These are phyloP conservation scores for Argyra leucocephala DNA, from an alignment of 2,888 invertebrate genomes.

Conservation along the genomic window DNA sequence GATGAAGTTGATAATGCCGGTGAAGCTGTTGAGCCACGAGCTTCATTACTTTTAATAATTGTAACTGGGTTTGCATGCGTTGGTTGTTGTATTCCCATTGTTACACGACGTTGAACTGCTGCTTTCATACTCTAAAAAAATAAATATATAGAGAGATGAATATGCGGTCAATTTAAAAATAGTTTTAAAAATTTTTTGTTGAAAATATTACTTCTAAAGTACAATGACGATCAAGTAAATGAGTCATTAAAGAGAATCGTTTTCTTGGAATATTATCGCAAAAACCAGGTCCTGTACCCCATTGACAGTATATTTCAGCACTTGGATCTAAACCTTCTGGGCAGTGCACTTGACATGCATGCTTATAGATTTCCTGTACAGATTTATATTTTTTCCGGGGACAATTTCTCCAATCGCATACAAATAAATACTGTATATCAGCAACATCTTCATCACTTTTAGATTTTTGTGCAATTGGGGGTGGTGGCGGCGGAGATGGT, in stretches of 20 bases:
- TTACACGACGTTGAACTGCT: conserved; percentile 36
- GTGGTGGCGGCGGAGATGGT: conserved; percentile 8
- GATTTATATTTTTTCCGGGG: conserved; percentile 63
- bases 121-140: conserved; percentile 30
- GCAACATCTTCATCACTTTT: conserved; percentile 28
- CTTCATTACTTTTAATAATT: conserved; percentile 37
- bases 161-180: not conserved
- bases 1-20: conserved; percentile 32
- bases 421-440: conserved; percentile 48
- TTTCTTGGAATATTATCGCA: conserved; percentile 84
- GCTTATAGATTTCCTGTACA: conserved; percentile 72
- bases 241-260: conserved; percentile 92
- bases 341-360: conserved; percentile 78
- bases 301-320: conserved; percentile 76
- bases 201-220: conserved; percentile 58
- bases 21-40: conserved; percentile 27
- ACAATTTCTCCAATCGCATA: conserved; percentile 94
- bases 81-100: conserved; percentile 31
- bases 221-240: conserved; percentile 90
- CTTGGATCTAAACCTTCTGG: conserved; percentile 53
- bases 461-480: conserved; percentile 11
- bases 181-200: not conserved
- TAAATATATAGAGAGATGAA: not conserved
- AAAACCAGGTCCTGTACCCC: conserved; percentile 56
- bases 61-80: conserved; percentile 37